Evolutionary conservation across 2,888 invertebrate species (phyloP).

Genomic region (Diarsia brunnea): DNA sequence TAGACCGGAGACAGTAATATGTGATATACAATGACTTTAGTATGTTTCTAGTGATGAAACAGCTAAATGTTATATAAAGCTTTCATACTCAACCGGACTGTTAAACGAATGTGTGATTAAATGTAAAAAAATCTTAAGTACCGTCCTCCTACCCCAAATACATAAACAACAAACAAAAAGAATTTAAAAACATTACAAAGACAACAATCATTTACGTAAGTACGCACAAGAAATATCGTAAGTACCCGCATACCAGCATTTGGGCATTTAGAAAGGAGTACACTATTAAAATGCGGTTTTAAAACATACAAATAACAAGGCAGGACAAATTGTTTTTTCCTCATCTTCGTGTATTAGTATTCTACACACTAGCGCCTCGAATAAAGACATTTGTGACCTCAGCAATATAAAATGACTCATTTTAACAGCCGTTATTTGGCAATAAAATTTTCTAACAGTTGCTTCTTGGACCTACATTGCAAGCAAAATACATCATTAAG

Average conservation of each 20-base stretch:
- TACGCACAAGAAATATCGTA: slow-evolving; percentile 58
- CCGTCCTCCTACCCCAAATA: slow-evolving; percentile 44
- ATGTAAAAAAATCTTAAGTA: slow-evolving; percentile 27
- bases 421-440: slow-evolving; percentile 82
- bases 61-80: neutral
- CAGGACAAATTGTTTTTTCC: slow-evolving; percentile 80
- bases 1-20: too few species aligned
- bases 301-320: slow-evolving; percentile 72
- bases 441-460: slow-evolving; percentile 81
- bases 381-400: slow-evolving; percentile 83
- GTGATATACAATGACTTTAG: too few species aligned
- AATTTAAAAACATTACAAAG: slow-evolving; percentile 41
- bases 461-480: slow-evolving; percentile 71
- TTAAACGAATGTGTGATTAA: slow-evolving; percentile 28
- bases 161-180: slow-evolving; percentile 43
- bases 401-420: slow-evolving; percentile 84
- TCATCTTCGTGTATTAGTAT: slow-evolving; percentile 78
- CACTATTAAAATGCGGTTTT: slow-evolving; percentile 82
- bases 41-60: too few species aligned
- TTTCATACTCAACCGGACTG: neutral
- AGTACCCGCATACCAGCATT: slow-evolving; percentile 68
- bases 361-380: slow-evolving; percentile 74
- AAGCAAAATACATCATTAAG: slow-evolving; percentile 73
- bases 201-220: slow-evolving; percentile 47
- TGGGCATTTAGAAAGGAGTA: slow-evolving; percentile 78